phyloP scores from a whole-genome alignment of 2,113 vertebrate genomes.

The Tricholaema leucomelas region DNA sequence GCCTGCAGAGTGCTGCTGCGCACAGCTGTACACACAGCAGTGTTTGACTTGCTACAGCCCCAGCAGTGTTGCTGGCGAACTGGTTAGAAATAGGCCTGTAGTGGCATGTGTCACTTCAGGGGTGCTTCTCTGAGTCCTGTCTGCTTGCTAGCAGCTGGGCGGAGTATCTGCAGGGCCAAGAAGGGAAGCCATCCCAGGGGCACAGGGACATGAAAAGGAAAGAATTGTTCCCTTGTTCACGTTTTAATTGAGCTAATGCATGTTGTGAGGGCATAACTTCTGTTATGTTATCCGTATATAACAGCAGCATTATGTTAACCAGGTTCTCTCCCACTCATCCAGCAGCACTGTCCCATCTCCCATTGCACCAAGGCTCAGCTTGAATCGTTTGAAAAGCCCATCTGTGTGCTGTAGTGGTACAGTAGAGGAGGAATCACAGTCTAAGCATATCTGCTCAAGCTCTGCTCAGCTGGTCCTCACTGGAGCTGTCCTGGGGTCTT shows the following conservation, averaged over 20 bases:
- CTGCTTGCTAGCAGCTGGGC: background rate
- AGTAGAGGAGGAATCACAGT: background rate
- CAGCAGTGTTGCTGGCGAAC: background rate
- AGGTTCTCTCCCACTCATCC: background rate
- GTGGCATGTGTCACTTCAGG: background rate
- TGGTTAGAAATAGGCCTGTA: background rate
- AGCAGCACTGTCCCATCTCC: background rate
- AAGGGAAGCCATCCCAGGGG: background rate
- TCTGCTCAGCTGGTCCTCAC: background rate
- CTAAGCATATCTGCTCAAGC: too few species aligned
- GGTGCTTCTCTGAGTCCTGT: background rate
- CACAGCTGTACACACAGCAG: background rate
- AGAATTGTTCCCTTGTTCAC: background rate
- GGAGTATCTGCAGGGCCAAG: background rate
- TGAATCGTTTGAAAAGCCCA: background rate
- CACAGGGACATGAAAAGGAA: background rate
- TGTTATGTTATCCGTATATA: too few species aligned
- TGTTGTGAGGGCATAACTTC: background rate
- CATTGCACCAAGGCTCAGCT: background rate
- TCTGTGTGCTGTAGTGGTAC: rapidly evolving
- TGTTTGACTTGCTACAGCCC: background rate
- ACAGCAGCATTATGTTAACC: too few species aligned
- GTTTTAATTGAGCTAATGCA: background rate
- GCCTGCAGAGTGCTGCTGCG: background rate
- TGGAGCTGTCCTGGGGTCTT: background rate